These are phyloP conservation scores for Drosophila cardini DNA, from an alignment of 1,140 invertebrate genomes.

Conservation along the genomic window DNA sequence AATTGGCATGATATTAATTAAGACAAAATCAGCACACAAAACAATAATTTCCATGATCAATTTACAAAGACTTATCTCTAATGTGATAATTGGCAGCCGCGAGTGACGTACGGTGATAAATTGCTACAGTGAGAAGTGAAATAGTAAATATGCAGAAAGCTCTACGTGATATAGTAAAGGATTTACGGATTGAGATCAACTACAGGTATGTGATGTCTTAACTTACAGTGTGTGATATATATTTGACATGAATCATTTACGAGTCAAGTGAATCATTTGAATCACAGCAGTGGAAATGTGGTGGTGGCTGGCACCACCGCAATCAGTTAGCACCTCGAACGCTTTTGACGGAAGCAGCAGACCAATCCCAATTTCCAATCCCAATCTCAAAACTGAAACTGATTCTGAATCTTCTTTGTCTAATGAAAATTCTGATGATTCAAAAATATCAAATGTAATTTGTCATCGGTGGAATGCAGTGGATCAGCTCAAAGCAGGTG, in stretches of 20 bases:
- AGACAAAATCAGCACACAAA: slow-evolving; percentile 27
- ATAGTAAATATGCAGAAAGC: slow-evolving; percentile 10
- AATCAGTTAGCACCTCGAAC: slow-evolving; percentile 37
- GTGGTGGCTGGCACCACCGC: slow-evolving; percentile 26
- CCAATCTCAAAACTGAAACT: too few relatives aligned
- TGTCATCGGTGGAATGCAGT: slow-evolving; percentile 30
- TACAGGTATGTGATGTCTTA: slow-evolving; percentile 17
- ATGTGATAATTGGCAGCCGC: slow-evolving; percentile 39
- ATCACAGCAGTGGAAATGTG: slow-evolving; percentile 21
- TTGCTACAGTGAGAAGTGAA: slow-evolving; percentile 13
- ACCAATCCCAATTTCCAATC: slow-evolving; percentile 5
- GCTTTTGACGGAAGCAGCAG: slow-evolving; percentile 37
- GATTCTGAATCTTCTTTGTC: slow-evolving; percentile 11
- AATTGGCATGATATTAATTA: slow-evolving; percentile 41
- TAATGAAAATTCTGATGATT: slow-evolving; percentile 18
- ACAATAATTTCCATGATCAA: slow-evolving; percentile 31
- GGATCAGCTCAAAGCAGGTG: slow-evolving; percentile 26
- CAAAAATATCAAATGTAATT: slow-evolving; percentile 6
- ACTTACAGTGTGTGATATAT: slow-evolving; percentile 17
- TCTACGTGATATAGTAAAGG: slow-evolving; percentile 14
- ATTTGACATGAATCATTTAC: slow-evolving; percentile 18
- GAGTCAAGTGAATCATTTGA: slow-evolving; percentile 26
- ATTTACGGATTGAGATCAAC: slow-evolving; percentile 1
- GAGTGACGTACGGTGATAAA: slow-evolving; percentile 30
- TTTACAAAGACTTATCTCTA: slow-evolving; percentile 27